Evolutionary conservation across 2,113 vertebrate species (phyloP), one percentile per base, ranked within the genome.

Genomic region (Zosterops hypoxanthus): DNA sequence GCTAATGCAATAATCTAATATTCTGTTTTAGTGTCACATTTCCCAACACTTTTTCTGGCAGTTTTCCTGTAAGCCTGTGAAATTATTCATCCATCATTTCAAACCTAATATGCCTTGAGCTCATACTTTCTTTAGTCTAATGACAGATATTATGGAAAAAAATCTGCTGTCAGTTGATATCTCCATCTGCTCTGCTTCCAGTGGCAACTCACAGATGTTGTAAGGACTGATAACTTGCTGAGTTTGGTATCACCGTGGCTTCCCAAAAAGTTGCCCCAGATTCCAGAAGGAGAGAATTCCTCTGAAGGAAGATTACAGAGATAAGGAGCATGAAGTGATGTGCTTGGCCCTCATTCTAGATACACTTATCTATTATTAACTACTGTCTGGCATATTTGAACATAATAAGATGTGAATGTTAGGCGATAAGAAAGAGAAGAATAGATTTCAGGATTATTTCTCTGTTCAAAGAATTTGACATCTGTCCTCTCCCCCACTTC

Each of bases 361-460:
- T 94, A 86, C 5, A 11, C 44, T 96, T 96, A 93, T 92, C 93
- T 94, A 19, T 84, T 94, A 84, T 94, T 96, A 95, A 90, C 60
- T 59, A 29, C 85, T 65, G 82, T 88, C 94, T 97, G 95, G 93
- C 57, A 49, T 96, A 65, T 88, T 93, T 96, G 92, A 95, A 60
- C 92, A 69, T 96, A 96, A 93, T 86, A 92, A 93, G 90, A 93
- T 28, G 76, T 90, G 96, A 96, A 86, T 82, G 94, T 73, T 92
- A 39, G 36, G 39, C 2, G 61, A 90, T 95, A 90, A 88, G 90
- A 82, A 82, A 73, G 60, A 96, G 79, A 86, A 79, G 71, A 86
- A 86, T 85, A 77, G 94, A 96, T 96, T 95, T 95, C 77, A 95
- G 86, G 88, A 88, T 94, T 92, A 84, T 90, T 92, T 90, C 72